Conservation (phyloP, 2,113 vertebrate species). For the Upupa epops region DNA sequence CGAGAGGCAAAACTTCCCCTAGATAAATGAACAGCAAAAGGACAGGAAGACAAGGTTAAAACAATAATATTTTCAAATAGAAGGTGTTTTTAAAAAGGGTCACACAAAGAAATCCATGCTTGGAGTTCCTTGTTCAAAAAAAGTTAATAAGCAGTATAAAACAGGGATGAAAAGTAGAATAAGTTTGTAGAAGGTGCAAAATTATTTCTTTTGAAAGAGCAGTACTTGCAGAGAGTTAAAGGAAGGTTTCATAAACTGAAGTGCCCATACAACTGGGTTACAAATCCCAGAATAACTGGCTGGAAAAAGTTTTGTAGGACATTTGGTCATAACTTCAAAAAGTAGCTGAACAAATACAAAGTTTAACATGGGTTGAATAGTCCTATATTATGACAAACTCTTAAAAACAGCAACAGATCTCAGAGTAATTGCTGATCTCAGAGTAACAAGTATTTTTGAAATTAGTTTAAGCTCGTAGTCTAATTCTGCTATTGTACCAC, state of each 20-base stretch:
- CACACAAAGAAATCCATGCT: not conserved
- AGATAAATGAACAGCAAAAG: not conserved
- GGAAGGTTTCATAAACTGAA: not conserved
- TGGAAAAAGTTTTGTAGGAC: not conserved
- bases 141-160: not conserved
- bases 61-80: not conserved
- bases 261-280: not conserved
- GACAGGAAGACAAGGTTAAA: not conserved
- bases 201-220: not conserved
- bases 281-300: not conserved
- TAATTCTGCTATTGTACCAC: not conserved
- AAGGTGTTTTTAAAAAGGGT: not conserved
- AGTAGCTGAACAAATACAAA: too few species aligned
- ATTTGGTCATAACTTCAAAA: not conserved
- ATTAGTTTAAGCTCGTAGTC: not conserved
- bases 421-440: not conserved
- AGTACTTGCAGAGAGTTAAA: not conserved
- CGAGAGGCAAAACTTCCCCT: rapidly evolving
- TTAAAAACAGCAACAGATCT: not conserved
- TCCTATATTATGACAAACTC: not conserved
- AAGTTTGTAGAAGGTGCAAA: not conserved
- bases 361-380: too few species aligned
- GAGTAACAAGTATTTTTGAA: not conserved
- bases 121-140: not conserved
- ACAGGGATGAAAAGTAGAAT: not conserved